Conservation (phyloP, 2,888 invertebrate species). For the Schizotus pectinicornis region DNA sequence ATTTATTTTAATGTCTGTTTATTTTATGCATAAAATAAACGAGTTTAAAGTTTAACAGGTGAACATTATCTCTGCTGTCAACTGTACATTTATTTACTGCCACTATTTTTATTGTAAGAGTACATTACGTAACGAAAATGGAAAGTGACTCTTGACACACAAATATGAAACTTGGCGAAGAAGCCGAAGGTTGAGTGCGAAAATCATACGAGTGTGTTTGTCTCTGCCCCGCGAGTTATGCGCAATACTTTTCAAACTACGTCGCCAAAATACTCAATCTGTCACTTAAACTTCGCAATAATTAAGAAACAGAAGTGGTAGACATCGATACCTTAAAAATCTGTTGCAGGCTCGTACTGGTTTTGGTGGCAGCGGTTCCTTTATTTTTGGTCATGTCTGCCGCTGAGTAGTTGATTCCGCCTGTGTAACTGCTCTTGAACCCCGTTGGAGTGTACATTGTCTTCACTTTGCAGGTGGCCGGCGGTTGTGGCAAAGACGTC, state of each 20-base stretch:
- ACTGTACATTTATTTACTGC: no score
- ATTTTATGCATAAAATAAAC: no score
- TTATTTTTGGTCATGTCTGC: constrained; percentile 30
- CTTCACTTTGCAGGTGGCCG: constrained; percentile 12
- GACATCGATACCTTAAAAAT: constrained; percentile 32
- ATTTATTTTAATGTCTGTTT: no score
- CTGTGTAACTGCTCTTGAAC: constrained; percentile 10
- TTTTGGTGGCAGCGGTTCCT: constrained; percentile 13
- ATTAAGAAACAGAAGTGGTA: no score
- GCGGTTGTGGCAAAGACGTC: constrained; percentile 11
- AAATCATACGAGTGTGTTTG: no score
- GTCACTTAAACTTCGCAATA: no score
- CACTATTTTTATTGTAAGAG: no score
- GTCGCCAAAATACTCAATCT: no score
- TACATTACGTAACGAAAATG: no score
- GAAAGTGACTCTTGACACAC: no score
- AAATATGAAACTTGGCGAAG: background rate
- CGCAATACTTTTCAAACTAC: background rate
- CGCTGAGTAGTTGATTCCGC: constrained; percentile 13
- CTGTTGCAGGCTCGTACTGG: constrained; percentile 18
- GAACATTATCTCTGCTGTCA: no score
- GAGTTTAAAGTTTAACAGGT: no score
- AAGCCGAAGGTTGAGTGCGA: background rate
- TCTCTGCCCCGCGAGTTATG: background rate
- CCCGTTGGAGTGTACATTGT: constrained; percentile 8